Evolutionary conservation across 2,888 invertebrate species (phyloP).

Genomic region (Drosophila antonietae): DNA sequence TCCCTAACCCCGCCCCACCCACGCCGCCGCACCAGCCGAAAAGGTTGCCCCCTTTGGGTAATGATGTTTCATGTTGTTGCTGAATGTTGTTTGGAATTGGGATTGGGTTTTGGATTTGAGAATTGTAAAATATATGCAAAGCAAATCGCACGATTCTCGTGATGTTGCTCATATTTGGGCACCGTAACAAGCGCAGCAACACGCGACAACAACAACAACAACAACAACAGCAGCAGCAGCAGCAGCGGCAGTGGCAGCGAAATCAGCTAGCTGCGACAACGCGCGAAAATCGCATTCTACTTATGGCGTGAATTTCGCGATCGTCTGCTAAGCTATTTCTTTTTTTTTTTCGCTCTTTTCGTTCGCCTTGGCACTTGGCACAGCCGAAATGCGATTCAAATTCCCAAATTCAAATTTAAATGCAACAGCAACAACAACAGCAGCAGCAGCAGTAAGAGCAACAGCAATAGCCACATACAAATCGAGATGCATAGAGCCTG

Average conservation of each 20-base stretch:
- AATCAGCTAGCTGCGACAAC: constrained; percentile 43
- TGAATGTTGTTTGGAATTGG: constrained; percentile 56
- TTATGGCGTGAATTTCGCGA: constrained; percentile 79
- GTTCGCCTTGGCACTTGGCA: constrained; percentile 60
- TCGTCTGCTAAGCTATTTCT: constrained; percentile 51
- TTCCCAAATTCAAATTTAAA: constrained; percentile 79
- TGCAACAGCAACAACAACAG: constrained; percentile 44
- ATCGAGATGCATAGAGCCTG: constrained; percentile 34
- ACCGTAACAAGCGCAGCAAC: constrained; percentile 78
- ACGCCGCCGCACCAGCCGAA: constrained; percentile 2
- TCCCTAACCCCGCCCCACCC: not conserved
- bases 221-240: constrained; percentile 6
- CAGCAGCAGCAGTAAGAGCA: constrained; percentile 18
- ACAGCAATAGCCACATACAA: constrained; percentile 25
- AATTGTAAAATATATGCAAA: constrained; percentile 80
- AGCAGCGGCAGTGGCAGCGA: constrained; percentile 4
- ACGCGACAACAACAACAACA: constrained; percentile 66
- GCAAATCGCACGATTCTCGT: constrained; percentile 83
- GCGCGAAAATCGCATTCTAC: constrained; percentile 80
- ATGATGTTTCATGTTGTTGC: constrained; percentile 67
- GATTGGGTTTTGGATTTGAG: constrained; percentile 47
- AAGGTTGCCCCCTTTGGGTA: constrained; percentile 58
- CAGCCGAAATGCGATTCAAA: constrained; percentile 74
- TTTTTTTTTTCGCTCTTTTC: constrained; percentile 8
- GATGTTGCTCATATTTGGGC: constrained; percentile 83